phyloP scores from a whole-genome alignment of 2,888 invertebrate genomes.

The Acleris cristana region DNA sequence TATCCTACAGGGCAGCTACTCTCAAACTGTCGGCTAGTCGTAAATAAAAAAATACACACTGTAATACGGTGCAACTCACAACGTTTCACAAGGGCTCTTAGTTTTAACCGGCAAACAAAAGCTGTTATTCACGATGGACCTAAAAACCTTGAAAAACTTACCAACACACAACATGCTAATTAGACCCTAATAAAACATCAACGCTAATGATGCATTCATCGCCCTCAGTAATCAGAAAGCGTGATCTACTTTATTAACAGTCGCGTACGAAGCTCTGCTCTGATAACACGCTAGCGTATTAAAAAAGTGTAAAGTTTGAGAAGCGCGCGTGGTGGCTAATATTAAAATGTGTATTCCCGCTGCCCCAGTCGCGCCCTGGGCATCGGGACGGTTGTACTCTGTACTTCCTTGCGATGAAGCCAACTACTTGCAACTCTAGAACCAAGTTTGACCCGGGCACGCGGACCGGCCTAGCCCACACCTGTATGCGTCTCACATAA shows the following conservation, averaged over 20 bases:
- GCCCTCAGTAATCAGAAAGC: constrained; percentile 47
- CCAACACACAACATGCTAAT: constrained; percentile 54
- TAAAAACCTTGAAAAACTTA: constrained; percentile 53
- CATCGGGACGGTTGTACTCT: constrained; percentile 67
- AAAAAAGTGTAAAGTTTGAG: constrained; percentile 62
- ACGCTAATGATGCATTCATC: constrained; percentile 56
- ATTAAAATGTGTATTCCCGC: constrained; percentile 80
- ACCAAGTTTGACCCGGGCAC: constrained; percentile 54
- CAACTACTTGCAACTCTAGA: constrained; percentile 61
- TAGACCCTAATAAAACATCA: constrained; percentile 49
- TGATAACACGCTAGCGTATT: constrained; percentile 42
- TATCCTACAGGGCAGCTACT: constrained; percentile 65
- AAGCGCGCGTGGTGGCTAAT: constrained; percentile 69
- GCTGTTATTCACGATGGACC: constrained; percentile 17
- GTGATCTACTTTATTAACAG: constrained; percentile 44
- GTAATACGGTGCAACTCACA: constrained; percentile 13
- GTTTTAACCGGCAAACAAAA: constrained; percentile 18
- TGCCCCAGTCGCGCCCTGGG: constrained; percentile 76
- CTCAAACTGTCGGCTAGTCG: constrained; percentile 59
- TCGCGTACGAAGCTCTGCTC: constrained; percentile 38
- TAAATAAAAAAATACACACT: not conserved
- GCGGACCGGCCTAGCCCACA: constrained; percentile 65
- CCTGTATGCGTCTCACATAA: constrained; percentile 77
- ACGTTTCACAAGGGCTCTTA: constrained; percentile 40
- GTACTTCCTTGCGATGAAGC: constrained; percentile 64